phyloP scores from a whole-genome alignment of 2,113 vertebrate species.

The Hippocampus comes region DNA sequence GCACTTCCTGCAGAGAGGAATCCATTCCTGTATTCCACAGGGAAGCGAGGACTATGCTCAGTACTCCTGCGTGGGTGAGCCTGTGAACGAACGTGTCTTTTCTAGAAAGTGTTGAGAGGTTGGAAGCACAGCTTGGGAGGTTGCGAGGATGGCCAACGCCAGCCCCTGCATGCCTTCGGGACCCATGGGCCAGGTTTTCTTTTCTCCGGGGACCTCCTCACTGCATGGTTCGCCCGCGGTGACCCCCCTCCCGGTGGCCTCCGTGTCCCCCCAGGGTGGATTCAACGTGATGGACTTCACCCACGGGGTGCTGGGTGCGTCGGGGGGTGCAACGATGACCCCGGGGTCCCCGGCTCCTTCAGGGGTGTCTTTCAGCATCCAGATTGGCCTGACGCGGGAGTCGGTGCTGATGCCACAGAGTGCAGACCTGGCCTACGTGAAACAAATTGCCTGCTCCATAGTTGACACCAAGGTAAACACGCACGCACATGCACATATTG shows the following conservation, averaged over 20 bases:
- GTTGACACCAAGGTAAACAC: slow-evolving; percentile 85
- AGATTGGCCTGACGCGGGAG: slow-evolving; percentile 85
- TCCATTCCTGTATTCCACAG: slow-evolving; percentile 36
- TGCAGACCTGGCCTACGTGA: slow-evolving; percentile 83
- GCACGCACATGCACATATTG: neutral
- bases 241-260: slow-evolving; percentile 44
- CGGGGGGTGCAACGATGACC: slow-evolving; percentile 37
- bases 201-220: slow-evolving; percentile 55
- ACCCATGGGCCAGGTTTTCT: slow-evolving; percentile 63
- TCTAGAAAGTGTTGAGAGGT: slow-evolving; percentile 29
- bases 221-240: slow-evolving; percentile 57
- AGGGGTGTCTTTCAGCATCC: slow-evolving; percentile 86
- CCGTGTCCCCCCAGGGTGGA: slow-evolving; percentile 31
- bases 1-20: slow-evolving; percentile 55
- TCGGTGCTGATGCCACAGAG: slow-evolving; percentile 79
- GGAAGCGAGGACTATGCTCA: slow-evolving; percentile 37
- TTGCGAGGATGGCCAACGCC: slow-evolving; percentile 68
- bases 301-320: slow-evolving; percentile 39
- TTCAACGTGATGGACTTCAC: slow-evolving; percentile 54
- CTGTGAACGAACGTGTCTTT: slow-evolving; percentile 41
- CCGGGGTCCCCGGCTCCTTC: slow-evolving; percentile 45
- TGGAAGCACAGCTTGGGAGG: slow-evolving; percentile 16
- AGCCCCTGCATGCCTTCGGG: slow-evolving; percentile 70
- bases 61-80: slow-evolving; percentile 18
- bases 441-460: slow-evolving; percentile 87